Evolutionary conservation across 2,113 vertebrate genomes (phyloP).

Genomic region (Fulmarus glacialis): DNA sequence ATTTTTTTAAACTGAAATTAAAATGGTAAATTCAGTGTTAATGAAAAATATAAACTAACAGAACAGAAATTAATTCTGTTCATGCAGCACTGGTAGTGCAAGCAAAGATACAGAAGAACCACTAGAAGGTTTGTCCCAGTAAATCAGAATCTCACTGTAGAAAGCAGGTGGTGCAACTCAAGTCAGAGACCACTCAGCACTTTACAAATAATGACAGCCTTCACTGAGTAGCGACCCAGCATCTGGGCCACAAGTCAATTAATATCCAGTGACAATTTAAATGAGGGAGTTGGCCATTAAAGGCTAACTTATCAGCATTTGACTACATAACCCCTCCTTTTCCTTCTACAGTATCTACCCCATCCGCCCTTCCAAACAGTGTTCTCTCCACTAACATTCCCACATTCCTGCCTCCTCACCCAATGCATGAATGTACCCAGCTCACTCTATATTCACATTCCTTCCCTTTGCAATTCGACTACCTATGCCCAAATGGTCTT

Average conservation of each 20-base stretch:
- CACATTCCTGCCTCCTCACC: not conserved
- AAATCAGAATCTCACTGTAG: not conserved
- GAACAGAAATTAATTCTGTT: not conserved
- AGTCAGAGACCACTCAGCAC: not conserved
- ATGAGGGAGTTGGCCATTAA: not conserved
- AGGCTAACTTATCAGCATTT: not conserved
- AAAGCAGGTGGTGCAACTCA: not conserved
- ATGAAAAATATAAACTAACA: conserved; percentile 50
- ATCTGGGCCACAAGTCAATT: not conserved
- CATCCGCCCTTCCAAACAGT: not conserved
- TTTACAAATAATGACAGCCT: not conserved
- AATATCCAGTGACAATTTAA: not conserved
- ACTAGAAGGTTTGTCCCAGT: not conserved
- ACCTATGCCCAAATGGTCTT: not conserved
- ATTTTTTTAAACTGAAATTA: not conserved
- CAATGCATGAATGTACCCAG: not conserved
- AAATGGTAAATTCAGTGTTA: conserved; percentile 37
- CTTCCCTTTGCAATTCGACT: not conserved
- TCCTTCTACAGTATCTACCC: not conserved
- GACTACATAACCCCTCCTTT: not conserved
- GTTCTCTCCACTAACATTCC: not conserved
- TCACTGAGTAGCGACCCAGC: not conserved
- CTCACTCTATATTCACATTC: not conserved
- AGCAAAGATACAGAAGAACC: not conserved
- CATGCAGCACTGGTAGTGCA: not conserved